Conservation (phyloP, 2,888 invertebrate genomes). For the Tetragnatha montana region DNA sequence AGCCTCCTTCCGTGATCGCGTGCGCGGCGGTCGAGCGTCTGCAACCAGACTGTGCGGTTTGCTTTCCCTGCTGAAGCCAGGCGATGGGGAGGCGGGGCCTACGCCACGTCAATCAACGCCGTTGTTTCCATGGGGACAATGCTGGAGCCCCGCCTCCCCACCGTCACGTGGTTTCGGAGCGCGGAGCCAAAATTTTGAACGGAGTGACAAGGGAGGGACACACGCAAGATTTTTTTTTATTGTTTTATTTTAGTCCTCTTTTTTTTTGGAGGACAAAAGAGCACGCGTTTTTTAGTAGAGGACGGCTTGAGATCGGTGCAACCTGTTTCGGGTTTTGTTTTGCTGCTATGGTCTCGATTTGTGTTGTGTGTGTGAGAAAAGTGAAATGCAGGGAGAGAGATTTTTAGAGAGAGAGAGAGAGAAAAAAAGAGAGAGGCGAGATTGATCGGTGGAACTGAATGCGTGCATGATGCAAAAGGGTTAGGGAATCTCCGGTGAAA, state of each 20-base stretch:
- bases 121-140: slow-evolving; percentile 61
- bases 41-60: too few relatives aligned
- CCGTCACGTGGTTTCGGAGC: slow-evolving; percentile 55
- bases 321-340: neutral
- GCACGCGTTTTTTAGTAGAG: neutral
- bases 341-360: neutral
- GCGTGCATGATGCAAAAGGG: too few relatives aligned
- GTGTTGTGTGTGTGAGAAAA: too few relatives aligned
- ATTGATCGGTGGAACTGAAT: too few relatives aligned
- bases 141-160: slow-evolving; percentile 38
- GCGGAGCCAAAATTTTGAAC: slow-evolving; percentile 44
- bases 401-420: too few relatives aligned
- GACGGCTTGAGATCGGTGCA: neutral
- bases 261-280: neutral
- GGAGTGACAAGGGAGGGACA: neutral
- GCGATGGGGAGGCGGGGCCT: neutral
- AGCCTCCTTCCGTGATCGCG: too few relatives aligned
- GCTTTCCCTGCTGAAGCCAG: neutral
- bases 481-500: too few relatives aligned
- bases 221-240: neutral
- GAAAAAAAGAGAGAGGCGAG: too few relatives aligned
- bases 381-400: too few relatives aligned
- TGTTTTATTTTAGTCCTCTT: neutral
- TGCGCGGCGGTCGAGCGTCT: too few relatives aligned
- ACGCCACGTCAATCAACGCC: slow-evolving; percentile 22